Evolutionary conservation across 2,888 invertebrate genomes (phyloP).

Genomic region (Lysandra coridon): DNA sequence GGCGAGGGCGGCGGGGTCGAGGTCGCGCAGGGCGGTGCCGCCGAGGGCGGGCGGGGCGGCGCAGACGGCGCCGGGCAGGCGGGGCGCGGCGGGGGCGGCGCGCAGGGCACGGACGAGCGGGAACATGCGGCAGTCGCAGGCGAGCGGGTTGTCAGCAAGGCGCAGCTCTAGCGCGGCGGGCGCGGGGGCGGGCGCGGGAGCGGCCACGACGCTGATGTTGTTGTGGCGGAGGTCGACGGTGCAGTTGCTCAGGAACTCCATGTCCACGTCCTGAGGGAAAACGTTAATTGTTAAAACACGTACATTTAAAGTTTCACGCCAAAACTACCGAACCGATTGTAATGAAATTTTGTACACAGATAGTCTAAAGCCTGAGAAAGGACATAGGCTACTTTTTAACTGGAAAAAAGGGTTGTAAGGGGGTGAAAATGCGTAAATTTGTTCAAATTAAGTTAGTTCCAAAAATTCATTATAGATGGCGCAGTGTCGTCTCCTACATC

Average conservation of each 20-base stretch:
- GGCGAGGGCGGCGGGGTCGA: background rate
- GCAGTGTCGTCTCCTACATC: too few relatives aligned
- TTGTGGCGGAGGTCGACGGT: constrained; percentile 48
- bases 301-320: too few relatives aligned
- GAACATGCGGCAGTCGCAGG: constrained; percentile 52
- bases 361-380: too few relatives aligned
- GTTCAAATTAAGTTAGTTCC: too few relatives aligned
- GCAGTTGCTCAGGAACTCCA: constrained; percentile 34
- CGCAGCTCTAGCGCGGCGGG: constrained; percentile 38
- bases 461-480: too few relatives aligned
- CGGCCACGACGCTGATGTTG: constrained; percentile 42
- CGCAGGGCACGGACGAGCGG: constrained; percentile 38
- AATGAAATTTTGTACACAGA: too few relatives aligned
- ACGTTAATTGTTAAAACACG: too few relatives aligned
- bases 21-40: constrained; percentile 30
- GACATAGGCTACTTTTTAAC: too few relatives aligned
- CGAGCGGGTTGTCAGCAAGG: constrained; percentile 50
- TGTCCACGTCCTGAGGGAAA: constrained; percentile 32
- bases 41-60: constrained; percentile 30
- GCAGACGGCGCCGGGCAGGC: background rate
- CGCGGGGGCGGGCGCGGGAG: background rate
- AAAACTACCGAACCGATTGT: too few relatives aligned
- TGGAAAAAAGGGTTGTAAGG: too few relatives aligned
- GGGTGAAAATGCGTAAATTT: too few relatives aligned
- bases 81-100: constrained; percentile 28